These are phyloP conservation scores for Scrobipalpa costella DNA, from an alignment of 2,888 invertebrate genomes.

Conservation along the genomic window DNA sequence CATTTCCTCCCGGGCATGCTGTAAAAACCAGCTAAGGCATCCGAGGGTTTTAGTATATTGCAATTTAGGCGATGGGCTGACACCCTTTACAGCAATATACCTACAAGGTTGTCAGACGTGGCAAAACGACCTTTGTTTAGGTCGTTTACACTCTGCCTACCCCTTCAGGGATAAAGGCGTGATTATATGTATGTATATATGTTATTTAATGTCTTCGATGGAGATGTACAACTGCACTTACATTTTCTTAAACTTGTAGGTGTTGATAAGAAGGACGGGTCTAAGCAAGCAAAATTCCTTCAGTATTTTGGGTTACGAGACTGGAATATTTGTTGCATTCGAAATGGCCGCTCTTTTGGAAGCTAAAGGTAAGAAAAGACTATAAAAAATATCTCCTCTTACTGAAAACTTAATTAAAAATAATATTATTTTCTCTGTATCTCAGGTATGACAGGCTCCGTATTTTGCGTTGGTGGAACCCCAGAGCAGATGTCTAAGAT, in stretches of 20 bases:
- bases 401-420: background rate
- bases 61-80: too few species aligned
- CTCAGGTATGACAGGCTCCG: slow-evolving; percentile 47
- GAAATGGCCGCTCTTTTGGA: slow-evolving; percentile 54
- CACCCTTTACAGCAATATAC: too few species aligned
- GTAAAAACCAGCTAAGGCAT: too few species aligned
- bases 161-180: too few species aligned
- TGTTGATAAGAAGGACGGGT: slow-evolving; percentile 40
- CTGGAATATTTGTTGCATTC: slow-evolving; percentile 48
- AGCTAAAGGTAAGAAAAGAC: slow-evolving; percentile 43
- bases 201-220: background rate
- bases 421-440: slow-evolving; percentile 17
- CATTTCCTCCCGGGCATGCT: too few species aligned
- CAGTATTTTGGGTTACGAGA: slow-evolving; percentile 53
- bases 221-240: too few species aligned
- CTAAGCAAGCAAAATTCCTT: slow-evolving; percentile 41
- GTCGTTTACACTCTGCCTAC: too few species aligned
- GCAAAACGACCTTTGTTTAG: too few species aligned
- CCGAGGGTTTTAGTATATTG: too few species aligned
- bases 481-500: slow-evolving; percentile 42
- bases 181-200: too few species aligned
- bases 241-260: slow-evolving; percentile 37
- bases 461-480: slow-evolving; percentile 49
- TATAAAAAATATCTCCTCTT: background rate
- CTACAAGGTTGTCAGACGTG: too few species aligned